Percentiles rank a stretch among this genome's conserved stretches.
Conservation (phyloP, 2,888 invertebrate genomes). For the Harpalus rubripes region DNA sequence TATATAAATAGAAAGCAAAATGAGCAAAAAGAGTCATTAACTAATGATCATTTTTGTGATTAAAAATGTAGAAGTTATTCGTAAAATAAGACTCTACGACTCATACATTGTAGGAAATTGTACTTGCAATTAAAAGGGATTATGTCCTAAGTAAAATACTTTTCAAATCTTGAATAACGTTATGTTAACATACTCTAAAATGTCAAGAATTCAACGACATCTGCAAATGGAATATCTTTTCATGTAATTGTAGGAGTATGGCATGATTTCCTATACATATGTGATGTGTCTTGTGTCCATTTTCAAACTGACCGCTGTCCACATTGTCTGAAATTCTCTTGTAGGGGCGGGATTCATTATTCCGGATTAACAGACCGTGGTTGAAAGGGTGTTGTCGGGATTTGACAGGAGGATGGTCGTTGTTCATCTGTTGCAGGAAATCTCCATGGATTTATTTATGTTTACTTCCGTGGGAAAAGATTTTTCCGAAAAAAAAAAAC, state of each 20-base stretch:
- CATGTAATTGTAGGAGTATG: no score
- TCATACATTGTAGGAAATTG: neutral
- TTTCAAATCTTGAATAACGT: no score
- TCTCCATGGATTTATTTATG: slow-evolving; percentile 22
- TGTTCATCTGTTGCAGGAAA: slow-evolving; percentile 47
- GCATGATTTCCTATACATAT: neutral
- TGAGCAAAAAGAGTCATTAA: neutral
- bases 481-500: neutral
- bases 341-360: slow-evolving; percentile 56
- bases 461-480: slow-evolving; percentile 12
- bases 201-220: neutral
- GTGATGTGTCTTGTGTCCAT: slow-evolving; percentile 11
- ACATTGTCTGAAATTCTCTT: neutral
- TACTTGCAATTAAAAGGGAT: neutral
- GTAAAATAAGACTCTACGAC: neutral
- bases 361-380: slow-evolving; percentile 56
- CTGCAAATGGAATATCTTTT: no score
- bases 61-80: neutral
- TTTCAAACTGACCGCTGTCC: slow-evolving; percentile 62
- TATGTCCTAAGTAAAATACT: neutral
- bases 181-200: no score
- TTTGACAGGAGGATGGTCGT: slow-evolving; percentile 30
- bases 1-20: neutral
- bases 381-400: slow-evolving; percentile 51
- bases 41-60: neutral